A percentile compares a stretch with the other conserved stretches of the same genome.
Evolutionary conservation across 2,888 invertebrate genomes (phyloP).

Genomic region (Prenolepis imparis): DNA sequence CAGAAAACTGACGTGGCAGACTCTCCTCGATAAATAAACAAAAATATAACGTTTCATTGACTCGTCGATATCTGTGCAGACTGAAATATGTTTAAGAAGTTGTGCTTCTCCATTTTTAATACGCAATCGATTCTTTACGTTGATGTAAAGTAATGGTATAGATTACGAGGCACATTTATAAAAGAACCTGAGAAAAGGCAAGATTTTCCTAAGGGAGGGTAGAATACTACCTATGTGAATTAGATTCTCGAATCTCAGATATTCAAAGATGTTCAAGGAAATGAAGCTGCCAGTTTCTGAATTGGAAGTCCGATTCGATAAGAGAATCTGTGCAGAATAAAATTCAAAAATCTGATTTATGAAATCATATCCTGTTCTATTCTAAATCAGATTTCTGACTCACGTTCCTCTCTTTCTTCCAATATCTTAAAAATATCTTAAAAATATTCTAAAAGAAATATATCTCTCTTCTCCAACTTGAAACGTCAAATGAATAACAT

Average conservation of each 20-base stretch:
- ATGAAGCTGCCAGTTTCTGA: slow-evolving; percentile 21
- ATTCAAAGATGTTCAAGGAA: slow-evolving; percentile 18
- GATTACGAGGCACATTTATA: slow-evolving; percentile 7
- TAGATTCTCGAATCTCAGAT: slow-evolving; percentile 3
- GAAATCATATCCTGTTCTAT: background rate
- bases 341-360: slow-evolving; percentile 22
- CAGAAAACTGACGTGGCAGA: background rate
- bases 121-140: background rate
- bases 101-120: slow-evolving; percentile 9
- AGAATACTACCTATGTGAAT: background rate
- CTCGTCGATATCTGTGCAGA: slow-evolving; percentile 5
- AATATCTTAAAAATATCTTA: too few relatives aligned
- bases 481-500: background rate
- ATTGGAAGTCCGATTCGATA: background rate
- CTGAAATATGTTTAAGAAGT: background rate
- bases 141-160: background rate
- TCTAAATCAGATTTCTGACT: slow-evolving; percentile 16
- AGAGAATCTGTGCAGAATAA: background rate
- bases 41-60: slow-evolving; percentile 37
- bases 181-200: background rate
- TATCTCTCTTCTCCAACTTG: background rate
- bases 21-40: slow-evolving; percentile 22
- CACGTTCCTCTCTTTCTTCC: background rate
- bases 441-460: background rate
- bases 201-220: background rate